Conservation (phyloP, 2,888 invertebrate genomes). For the Drosophila acutilabella region DNA sequence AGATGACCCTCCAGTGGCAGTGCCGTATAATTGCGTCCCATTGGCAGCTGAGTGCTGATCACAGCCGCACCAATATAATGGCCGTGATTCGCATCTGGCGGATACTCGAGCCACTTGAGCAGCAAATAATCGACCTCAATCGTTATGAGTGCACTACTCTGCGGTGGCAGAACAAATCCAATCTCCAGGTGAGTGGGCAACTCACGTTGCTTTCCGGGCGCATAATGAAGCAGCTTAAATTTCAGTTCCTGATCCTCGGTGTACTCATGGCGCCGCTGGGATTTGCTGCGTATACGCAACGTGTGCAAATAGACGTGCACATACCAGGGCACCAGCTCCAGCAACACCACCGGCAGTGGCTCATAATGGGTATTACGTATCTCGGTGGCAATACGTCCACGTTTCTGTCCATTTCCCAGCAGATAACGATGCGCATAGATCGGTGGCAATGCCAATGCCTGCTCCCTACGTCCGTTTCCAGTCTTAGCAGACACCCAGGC, state of each 20-base stretch:
- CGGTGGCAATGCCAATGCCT: conserved; percentile 86
- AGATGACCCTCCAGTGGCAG: conserved; percentile 90
- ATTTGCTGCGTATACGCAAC: conserved; percentile 84
- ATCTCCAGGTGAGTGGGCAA: conserved; percentile 95
- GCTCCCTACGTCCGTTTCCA: conserved; percentile 6
- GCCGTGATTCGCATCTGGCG: conserved; percentile 99
- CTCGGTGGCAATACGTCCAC: conserved; percentile 94
- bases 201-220: conserved; percentile 93
- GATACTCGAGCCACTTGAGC: conserved; percentile 99
- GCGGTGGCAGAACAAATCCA: conserved; percentile 91
- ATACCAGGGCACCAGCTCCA: conserved; percentile 97
- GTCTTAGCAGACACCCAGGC: conserved; percentile 85
- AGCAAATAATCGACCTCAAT: conserved; percentile 98
- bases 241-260: conserved; percentile 69
- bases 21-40: conserved; percentile 92
- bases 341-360: conserved; percentile 90
- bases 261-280: conserved; percentile 48
- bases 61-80: conserved; percentile 97
- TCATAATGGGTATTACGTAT: conserved; percentile 93
- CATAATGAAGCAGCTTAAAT: conserved; percentile 87
- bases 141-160: conserved; percentile 92
- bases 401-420: conserved; percentile 96
- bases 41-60: conserved; percentile 91
- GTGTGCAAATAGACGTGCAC: conserved; percentile 96
- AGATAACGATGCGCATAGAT: conserved; percentile 92